phyloP scores from a whole-genome alignment of 2,888 invertebrate genomes.

The Cetonia aurata region DNA sequence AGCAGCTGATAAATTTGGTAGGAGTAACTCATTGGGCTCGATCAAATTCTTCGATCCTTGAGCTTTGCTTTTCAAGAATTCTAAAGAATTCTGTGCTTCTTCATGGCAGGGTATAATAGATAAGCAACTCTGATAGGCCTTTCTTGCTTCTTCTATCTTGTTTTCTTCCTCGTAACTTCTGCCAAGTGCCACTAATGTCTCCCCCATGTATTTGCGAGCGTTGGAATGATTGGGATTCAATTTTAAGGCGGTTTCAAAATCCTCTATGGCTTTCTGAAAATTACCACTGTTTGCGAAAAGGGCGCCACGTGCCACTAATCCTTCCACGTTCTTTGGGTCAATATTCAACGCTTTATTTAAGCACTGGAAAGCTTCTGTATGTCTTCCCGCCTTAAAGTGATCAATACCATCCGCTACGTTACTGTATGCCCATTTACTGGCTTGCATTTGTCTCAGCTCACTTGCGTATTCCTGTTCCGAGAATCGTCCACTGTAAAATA shows the following conservation, averaged over 20 bases:
- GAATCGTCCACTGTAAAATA: conserved; percentile 75
- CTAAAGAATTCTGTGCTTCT: conserved; percentile 87
- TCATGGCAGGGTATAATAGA: conserved; percentile 88
- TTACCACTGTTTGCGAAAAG: conserved; percentile 94
- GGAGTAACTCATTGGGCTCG: conserved; percentile 73
- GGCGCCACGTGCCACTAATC: conserved; percentile 91
- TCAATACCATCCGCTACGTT: conserved; percentile 95
- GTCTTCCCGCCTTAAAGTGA: conserved; percentile 92
- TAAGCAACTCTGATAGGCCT: conserved; percentile 87
- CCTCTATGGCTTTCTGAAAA: conserved; percentile 93
- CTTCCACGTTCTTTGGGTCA: conserved; percentile 92
- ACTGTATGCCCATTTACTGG: conserved; percentile 93
- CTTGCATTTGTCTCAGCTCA: conserved; percentile 89
- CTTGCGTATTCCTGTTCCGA: conserved; percentile 85
- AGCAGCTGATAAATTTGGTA: conserved; percentile 72
- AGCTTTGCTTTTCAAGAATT: conserved; percentile 81
- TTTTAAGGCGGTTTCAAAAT: conserved; percentile 92
- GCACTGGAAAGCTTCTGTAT: conserved; percentile 95
- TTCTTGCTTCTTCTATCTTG: conserved; percentile 86
- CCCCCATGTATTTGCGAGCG: conserved; percentile 94
- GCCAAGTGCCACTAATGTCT: conserved; percentile 90
- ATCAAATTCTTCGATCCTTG: conserved; percentile 72
- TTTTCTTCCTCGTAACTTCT: conserved; percentile 90
- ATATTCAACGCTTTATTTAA: conserved; percentile 93
- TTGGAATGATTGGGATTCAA: conserved; percentile 92